Evolutionary conservation across 1,140 invertebrate species (phyloP).

Genomic region (Orussus abietinus): DNA sequence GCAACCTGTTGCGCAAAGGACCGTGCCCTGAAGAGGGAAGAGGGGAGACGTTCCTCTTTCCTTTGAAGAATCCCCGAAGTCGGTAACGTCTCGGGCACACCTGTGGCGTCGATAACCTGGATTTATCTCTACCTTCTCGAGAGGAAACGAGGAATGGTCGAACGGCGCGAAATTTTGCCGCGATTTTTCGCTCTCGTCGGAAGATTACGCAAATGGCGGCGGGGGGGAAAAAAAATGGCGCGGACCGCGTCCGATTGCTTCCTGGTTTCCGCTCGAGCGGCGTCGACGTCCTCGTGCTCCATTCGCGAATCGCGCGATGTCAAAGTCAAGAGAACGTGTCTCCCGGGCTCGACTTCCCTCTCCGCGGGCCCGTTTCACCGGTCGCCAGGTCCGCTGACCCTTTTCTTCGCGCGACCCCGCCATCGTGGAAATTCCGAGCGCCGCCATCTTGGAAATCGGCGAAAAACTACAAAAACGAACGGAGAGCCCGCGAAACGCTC

Average conservation of each 20-base stretch:
- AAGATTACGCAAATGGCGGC: too few species aligned
- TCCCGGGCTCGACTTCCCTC: constrained; percentile 7
- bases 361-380: constrained; percentile 31
- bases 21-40: not conserved
- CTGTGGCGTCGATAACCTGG: too few species aligned
- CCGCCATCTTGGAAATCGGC: too few species aligned
- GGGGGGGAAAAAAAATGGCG: constrained; percentile 22
- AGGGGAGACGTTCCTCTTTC: not conserved
- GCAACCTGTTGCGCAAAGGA: constrained; percentile 30
- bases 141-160: too few species aligned
- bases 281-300: constrained; percentile 32
- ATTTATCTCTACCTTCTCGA: too few species aligned
- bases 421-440: constrained; percentile 13
- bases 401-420: constrained; percentile 1
- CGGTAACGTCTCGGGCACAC: too few species aligned
- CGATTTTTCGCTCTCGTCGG: too few species aligned
- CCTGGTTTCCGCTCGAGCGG: constrained; percentile 49
- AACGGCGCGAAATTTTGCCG: too few species aligned
- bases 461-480: too few species aligned
- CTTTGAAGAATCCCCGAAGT: too few species aligned
- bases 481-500: too few species aligned
- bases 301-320: constrained; percentile 29
- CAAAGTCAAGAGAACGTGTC: constrained; percentile 38
- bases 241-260: constrained; percentile 32
- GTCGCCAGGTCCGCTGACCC: constrained; percentile 5